Evolutionary conservation across 1,140 invertebrate genomes (phyloP).

Genomic region (Caerostris extrusa): DNA sequence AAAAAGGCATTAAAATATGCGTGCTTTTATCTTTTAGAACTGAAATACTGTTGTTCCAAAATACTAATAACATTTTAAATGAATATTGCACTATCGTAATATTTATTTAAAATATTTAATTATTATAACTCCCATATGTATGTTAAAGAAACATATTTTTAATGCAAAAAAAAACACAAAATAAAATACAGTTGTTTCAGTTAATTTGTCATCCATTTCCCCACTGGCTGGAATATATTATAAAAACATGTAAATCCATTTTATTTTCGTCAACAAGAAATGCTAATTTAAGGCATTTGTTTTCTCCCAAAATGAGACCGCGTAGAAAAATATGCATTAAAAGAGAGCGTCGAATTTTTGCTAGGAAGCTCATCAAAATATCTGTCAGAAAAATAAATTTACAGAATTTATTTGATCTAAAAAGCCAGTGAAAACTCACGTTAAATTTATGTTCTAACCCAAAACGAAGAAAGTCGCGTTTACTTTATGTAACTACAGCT

Average conservation of each 20-base stretch:
- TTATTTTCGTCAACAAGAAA: not conserved
- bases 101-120: too few relatives aligned
- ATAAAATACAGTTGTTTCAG: too few relatives aligned
- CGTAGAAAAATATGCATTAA: not conserved
- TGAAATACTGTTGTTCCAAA: too few relatives aligned
- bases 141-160: too few relatives aligned
- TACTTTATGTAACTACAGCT: not conserved
- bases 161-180: too few relatives aligned
- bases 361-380: not conserved
- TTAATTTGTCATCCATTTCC: not conserved
- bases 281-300: not conserved
- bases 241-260: not conserved
- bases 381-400: not conserved
- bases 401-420: not conserved
- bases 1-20: too few relatives aligned
- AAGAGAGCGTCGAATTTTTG: not conserved
- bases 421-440: not conserved
- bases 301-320: not conserved
- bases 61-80: too few relatives aligned
- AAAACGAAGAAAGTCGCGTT: not conserved
- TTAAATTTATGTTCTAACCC: slow-evolving; percentile 26
- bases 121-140: too few relatives aligned
- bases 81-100: too few relatives aligned
- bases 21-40: too few relatives aligned
- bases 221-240: not conserved